phyloP scores from a whole-genome alignment of 2,797 vertebrate species.

The Cacajao melanocephalus region DNA sequence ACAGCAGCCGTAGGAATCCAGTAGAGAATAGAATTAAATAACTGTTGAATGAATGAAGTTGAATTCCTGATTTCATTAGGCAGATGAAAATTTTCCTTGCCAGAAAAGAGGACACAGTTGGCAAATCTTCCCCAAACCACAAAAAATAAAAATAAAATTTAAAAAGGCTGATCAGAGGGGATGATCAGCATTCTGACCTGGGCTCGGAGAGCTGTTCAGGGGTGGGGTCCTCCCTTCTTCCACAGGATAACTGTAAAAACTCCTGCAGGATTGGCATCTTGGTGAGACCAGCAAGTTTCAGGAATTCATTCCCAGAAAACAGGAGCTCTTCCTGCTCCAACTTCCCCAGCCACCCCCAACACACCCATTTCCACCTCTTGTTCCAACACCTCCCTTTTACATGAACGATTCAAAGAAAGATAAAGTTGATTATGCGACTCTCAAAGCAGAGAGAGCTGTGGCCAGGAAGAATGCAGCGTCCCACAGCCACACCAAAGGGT shows the following conservation, averaged over 20 bases:
- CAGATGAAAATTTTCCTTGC: neutral
- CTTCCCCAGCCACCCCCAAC: accelerated
- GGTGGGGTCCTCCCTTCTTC: accelerated
- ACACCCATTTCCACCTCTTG: neutral
- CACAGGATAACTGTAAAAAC: neutral
- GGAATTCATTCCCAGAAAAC: neutral
- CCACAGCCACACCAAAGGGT: neutral
- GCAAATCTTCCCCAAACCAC: neutral
- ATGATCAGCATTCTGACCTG: too few species aligned
- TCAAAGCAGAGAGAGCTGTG: too few species aligned
- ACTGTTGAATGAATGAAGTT: neutral
- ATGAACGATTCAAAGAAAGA: neutral
- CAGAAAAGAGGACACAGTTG: neutral
- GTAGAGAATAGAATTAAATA: neutral
- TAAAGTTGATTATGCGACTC: accelerated
- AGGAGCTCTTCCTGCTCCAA: accelerated
- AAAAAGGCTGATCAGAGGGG: too few species aligned
- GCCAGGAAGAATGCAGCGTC: accelerated
- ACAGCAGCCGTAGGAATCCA: neutral
- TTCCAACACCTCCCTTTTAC: neutral
- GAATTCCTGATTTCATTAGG: neutral
- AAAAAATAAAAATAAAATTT: neutral
- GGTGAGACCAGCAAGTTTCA: neutral
- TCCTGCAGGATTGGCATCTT: neutral
- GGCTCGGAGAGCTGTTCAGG: accelerated